Evolutionary conservation across 2,113 vertebrate genomes (phyloP).

Genomic region (Carlito syrichta): DNA sequence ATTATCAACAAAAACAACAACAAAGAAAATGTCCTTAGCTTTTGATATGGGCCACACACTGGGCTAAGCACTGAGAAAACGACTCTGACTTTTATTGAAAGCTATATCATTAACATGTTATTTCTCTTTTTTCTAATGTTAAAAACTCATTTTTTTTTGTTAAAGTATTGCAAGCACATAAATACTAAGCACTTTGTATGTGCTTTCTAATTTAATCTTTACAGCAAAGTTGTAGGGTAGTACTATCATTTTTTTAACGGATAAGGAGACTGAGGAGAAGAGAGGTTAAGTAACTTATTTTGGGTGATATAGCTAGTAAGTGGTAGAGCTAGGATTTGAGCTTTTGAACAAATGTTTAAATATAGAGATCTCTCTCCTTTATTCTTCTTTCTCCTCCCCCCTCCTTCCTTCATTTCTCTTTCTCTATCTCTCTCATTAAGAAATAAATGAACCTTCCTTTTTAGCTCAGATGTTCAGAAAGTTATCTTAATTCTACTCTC

Average conservation of each 20-base stretch:
- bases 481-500: neutral
- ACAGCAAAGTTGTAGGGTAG: neutral
- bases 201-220: neutral
- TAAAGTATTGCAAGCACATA: neutral
- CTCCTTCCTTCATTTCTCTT: no score
- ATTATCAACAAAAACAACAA: neutral
- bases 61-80: neutral
- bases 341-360: slow-evolving; percentile 16
- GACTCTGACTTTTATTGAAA: neutral
- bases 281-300: neutral
- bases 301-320: neutral
- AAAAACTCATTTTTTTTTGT: neutral
- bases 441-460: neutral
- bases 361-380: neutral
- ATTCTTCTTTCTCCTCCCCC: neutral
- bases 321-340: neutral
- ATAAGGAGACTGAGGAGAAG: neutral
- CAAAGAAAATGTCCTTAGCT: neutral
- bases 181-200: neutral
- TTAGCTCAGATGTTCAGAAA: neutral
- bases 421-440: neutral
- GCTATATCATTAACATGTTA: neutral
- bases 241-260: neutral
- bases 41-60: neutral
- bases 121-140: neutral